Evolutionary conservation across 2,797 vertebrate genomes (phyloP).

Genomic region (Tinamus major): DNA sequence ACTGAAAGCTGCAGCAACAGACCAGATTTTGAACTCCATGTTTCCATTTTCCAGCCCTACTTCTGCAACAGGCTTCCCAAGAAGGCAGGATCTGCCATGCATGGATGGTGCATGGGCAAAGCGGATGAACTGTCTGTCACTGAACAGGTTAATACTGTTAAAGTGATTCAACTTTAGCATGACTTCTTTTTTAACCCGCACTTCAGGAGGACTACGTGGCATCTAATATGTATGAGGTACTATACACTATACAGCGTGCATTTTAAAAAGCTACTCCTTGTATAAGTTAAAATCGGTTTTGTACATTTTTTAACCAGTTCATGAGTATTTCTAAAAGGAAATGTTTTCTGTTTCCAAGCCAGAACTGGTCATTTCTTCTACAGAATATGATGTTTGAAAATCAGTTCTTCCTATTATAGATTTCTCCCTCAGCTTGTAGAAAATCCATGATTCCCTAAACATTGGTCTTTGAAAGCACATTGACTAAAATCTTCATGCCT

Average conservation of each 20-base stretch:
- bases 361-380: conserved; percentile 84
- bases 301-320: conserved; percentile 74
- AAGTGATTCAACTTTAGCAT: conserved; percentile 57
- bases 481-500: conserved; percentile 92
- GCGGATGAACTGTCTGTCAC: neutral
- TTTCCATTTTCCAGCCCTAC: neutral
- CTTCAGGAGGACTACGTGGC: neutral
- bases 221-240: conserved; percentile 48
- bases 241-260: neutral
- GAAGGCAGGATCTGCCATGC: neutral
- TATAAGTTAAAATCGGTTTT: conserved; percentile 41
- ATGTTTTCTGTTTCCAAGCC: conserved; percentile 80
- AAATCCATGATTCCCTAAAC: conserved; percentile 89
- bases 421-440: conserved; percentile 85
- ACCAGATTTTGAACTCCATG: neutral
- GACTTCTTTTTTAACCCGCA: conserved; percentile 59
- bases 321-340: conserved; percentile 79
- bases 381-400: conserved; percentile 89
- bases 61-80: neutral
- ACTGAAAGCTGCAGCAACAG: neutral
- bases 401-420: conserved; percentile 87
- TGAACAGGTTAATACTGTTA: conserved; percentile 6
- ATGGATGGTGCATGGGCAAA: neutral
- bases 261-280: conserved; percentile 69
- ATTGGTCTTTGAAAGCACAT: conserved; percentile 87